phyloP scores from a whole-genome alignment of 2,888 invertebrate species.

The Cynaeus angustus region DNA sequence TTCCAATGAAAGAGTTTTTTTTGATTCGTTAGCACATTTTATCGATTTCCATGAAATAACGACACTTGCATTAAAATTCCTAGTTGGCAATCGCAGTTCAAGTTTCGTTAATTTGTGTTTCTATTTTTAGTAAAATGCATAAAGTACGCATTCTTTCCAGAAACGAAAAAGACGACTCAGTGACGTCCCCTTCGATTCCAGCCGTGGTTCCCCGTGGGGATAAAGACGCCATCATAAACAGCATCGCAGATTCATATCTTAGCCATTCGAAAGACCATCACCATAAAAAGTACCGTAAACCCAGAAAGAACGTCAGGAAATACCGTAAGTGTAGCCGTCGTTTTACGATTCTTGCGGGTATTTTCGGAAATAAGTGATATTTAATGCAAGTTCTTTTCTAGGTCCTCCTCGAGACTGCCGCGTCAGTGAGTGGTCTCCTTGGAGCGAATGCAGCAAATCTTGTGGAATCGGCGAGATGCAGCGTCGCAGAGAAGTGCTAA shows the following conservation, averaged over 20 bases:
- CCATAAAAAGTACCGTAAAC: slow-evolving; percentile 70
- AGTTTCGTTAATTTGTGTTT: neutral
- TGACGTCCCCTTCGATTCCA: slow-evolving; percentile 68
- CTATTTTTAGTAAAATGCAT: too few species aligned
- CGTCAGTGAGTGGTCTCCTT: slow-evolving; percentile 89
- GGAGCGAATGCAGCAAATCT: slow-evolving; percentile 90
- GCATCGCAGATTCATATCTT: slow-evolving; percentile 81
- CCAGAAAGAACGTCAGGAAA: slow-evolving; percentile 68
- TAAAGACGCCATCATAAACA: slow-evolving; percentile 81
- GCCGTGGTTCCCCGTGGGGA: slow-evolving; percentile 79
- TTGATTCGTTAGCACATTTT: too few species aligned
- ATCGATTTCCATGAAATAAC: too few species aligned
- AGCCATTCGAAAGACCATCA: slow-evolving; percentile 69
- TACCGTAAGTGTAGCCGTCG: slow-evolving; percentile 68
- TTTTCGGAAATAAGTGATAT: neutral
- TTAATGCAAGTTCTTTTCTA: slow-evolving; percentile 57
- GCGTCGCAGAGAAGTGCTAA: slow-evolving; percentile 84
- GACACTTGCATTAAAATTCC: too few species aligned
- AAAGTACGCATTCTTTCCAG: too few species aligned
- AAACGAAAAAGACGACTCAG: slow-evolving; percentile 62
- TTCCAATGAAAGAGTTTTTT: too few species aligned
- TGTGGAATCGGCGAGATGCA: slow-evolving; percentile 93
- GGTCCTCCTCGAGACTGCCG: slow-evolving; percentile 86
- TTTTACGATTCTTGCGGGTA: neutral
- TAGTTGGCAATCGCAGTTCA: too few species aligned